Conservation (phyloP, 1,140 invertebrate genomes). For the Dendrolimus punctatus region DNA sequence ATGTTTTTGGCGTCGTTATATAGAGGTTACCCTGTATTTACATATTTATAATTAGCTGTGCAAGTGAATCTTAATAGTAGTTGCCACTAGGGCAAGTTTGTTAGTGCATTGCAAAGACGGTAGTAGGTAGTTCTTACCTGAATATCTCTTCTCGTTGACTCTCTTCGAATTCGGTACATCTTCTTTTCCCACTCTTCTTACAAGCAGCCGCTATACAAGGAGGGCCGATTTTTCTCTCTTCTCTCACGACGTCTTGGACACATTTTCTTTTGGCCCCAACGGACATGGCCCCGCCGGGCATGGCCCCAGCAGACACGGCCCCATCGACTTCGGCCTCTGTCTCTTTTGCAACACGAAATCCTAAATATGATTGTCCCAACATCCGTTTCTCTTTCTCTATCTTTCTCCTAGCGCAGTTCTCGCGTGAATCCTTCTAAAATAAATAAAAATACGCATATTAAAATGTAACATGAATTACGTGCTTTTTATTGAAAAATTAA, state of each 20-base stretch:
- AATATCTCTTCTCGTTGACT: constrained; percentile 28
- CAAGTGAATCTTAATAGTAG: too few species aligned
- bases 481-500: too few species aligned
- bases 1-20: too few species aligned
- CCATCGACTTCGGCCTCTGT: not conserved
- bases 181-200: constrained; percentile 17
- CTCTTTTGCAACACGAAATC: constrained; percentile 23
- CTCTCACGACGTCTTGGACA: constrained; percentile 39
- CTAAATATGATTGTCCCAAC: constrained; percentile 35
- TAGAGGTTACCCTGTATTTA: too few species aligned
- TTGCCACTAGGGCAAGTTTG: too few species aligned
- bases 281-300: constrained; percentile 1
- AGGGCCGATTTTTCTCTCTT: constrained; percentile 30
- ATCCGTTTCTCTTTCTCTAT: constrained; percentile 41
- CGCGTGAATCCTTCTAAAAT: constrained; percentile 23
- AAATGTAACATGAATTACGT: not conserved
- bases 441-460: constrained; percentile 12
- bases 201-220: constrained; percentile 30
- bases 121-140: constrained; percentile 1
- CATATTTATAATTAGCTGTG: too few species aligned
- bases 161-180: constrained; percentile 22
- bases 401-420: constrained; percentile 24
- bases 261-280: constrained; percentile 19
- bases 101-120: too few species aligned
- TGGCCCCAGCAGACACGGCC: not conserved